Evolutionary conservation across 1,140 invertebrate genomes (phyloP), one percentile per base, ranked within the genome.

Genomic region (Drosophila leontia): DNA sequence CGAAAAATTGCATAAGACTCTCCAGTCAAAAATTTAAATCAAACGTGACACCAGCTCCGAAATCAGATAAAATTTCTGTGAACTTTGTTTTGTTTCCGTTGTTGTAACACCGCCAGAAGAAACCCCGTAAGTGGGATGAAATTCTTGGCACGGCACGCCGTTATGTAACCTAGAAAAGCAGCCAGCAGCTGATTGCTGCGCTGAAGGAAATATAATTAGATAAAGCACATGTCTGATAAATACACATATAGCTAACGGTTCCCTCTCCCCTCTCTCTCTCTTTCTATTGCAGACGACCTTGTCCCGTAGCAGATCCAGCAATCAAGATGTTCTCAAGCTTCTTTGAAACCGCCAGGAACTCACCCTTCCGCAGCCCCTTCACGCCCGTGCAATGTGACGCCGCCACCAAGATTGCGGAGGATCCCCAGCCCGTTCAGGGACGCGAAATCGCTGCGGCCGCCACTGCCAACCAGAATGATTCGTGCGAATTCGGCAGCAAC

Each of bases 401-500:
- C 71, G 91, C 41, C 35, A 9, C 19, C 15, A 37, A 37, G 3
- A 3, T 26, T 3, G 19, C 35, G 11, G 39, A 51, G 39, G 82
- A 84, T 69, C 92, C 93, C 4, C 44, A 57, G 26, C 92, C 95
- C 3, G 93, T 95, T 5, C 87, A 93, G 65, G 94, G 94, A 53
- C 93, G 95, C 23, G 93, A 93, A 50, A 95, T 95, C 11, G 35
- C 44, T 51, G 95, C 94, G 3, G 95, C 95, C 35, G 94, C 95
- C 37, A 93, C 94, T 19, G 93, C 94, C 23, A 92, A 92, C 9
- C 88, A 86, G 81, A 39, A 32, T n/a, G 95, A 96, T 91, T 97
- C 97, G 72, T 99, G 98, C 93, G 98, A 98, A 93, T 99, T 98
- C 94, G 99, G 97, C 23, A 99, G 98, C 3, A 92, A 93, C 42